Conservation (phyloP, 2,888 invertebrate genomes). For the Sicus ferrugineus region DNA sequence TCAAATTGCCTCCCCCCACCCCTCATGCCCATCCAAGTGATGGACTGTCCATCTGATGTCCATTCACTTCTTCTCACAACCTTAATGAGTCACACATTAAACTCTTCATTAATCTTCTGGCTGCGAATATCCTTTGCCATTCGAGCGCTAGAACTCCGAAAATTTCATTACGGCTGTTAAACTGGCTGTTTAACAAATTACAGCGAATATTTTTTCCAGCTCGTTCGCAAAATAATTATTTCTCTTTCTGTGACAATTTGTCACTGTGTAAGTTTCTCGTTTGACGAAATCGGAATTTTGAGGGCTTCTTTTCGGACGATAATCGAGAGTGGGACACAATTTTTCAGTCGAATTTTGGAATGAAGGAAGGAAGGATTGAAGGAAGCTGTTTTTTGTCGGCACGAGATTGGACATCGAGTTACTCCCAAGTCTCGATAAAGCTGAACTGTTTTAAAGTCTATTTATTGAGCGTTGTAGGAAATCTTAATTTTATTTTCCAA, state of each 20-base stretch:
- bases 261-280: background rate
- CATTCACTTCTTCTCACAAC: slow-evolving; percentile 41
- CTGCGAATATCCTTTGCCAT: background rate
- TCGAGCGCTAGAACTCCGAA: background rate
- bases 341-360: too few species aligned
- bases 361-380: too few species aligned
- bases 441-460: too few species aligned
- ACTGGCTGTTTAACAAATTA: slow-evolving; percentile 16
- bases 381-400: too few species aligned
- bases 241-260: slow-evolving; percentile 12
- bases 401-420: too few species aligned
- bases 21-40: background rate
- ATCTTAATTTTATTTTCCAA: too few species aligned
- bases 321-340: too few species aligned
- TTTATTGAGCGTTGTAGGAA: too few species aligned
- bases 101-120: slow-evolving; percentile 43
- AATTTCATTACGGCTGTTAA: slow-evolving; percentile 1
- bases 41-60: slow-evolving; percentile 44
- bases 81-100: slow-evolving; percentile 45
- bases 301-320: too few species aligned
- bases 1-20: too few species aligned
- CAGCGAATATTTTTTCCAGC: slow-evolving; percentile 10
- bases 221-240: background rate
- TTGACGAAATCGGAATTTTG: background rate
- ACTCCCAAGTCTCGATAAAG: too few species aligned